Conservation (phyloP, 2,888 invertebrate genomes). For the Drosophila lutescens region DNA sequence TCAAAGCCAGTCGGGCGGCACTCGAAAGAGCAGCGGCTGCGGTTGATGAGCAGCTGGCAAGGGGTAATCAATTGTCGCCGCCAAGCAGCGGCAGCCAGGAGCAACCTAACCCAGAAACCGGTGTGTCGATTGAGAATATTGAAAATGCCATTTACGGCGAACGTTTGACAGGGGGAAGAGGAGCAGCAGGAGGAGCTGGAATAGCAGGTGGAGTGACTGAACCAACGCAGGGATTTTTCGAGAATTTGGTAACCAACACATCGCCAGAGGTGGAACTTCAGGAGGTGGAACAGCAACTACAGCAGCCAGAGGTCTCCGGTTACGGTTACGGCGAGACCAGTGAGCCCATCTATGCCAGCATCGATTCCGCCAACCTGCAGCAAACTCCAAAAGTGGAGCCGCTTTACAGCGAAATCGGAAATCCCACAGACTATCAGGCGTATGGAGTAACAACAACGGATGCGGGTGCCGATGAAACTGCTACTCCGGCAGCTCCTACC, state of each 20-base stretch:
- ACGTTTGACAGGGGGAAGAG: constrained; percentile 61
- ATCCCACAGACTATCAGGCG: constrained; percentile 64
- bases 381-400: constrained; percentile 53
- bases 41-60: constrained; percentile 77
- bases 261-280: constrained; percentile 11
- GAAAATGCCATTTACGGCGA: constrained; percentile 84
- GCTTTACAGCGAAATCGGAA: constrained; percentile 69
- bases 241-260: constrained; percentile 62
- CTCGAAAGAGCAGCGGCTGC: constrained; percentile 72
- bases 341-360: constrained; percentile 67
- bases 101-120: constrained; percentile 42
- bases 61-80: constrained; percentile 78
- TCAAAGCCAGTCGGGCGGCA: constrained; percentile 75
- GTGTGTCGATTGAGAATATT: constrained; percentile 84
- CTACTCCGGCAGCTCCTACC: not conserved
- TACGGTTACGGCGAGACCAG: constrained; percentile 59
- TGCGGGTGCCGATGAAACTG: constrained; percentile 21
- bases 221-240: constrained; percentile 59
- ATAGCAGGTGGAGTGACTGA: not conserved
- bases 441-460: constrained; percentile 47
- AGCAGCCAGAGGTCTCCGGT: constrained; percentile 34
- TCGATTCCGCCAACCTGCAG: constrained; percentile 56
- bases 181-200: not conserved
- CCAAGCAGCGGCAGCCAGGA: constrained; percentile 32
- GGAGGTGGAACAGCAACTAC: constrained; percentile 14